Evolutionary conservation across 2,888 invertebrate genomes (phyloP), one percentile per base, ranked within the genome.

Genomic region (Drosophila gaucha): DNA sequence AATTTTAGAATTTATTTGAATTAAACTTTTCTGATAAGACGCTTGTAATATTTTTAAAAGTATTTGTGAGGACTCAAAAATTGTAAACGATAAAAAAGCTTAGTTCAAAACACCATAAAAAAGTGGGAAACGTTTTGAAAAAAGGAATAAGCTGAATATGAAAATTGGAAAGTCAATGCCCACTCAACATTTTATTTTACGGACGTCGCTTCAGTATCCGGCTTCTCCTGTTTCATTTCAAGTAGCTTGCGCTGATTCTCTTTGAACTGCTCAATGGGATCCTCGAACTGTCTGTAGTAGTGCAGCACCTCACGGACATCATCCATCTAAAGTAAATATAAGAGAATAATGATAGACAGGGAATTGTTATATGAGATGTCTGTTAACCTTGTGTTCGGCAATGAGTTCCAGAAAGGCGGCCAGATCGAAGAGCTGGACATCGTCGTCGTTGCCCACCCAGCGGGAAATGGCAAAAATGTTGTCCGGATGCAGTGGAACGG

Each of bases 381-480:
- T 3, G 1, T 10, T 2, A 10, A 74, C 73, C 58, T 74, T 49
- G 59, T 96, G 96, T 67, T 95, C 94, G 16, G 96, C 96, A 89
- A 99, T 95, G 24, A 98, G 97, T 92, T 96, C 96, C 22, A 99
- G 93, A 90, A 99, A 96, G 75, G 96, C 95, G 9, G 98, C 96
- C 56, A 99, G 93, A 91, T 99, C 98, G 38, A 97, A 93, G 0
- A 99, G 93, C 0, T 96, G 94, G 0, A 96, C 95, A 91, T 99
- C 99, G 77, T 97, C 96, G 89, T 98, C 98, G 66, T 96, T 95
- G 1, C 99, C 99, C 74, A 94, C 94, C 99, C 99, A 99, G 89
- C 96, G 95, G 55, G 96, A 95, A 64, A 99, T 93, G 70, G 95
- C 93, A 6, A 99, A 94, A 10, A 97, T 94, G 92, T 99, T 99